Base-by-base conservation (phyloP, 2,888 invertebrate genomes). In the Thumatha senex region DNA sequence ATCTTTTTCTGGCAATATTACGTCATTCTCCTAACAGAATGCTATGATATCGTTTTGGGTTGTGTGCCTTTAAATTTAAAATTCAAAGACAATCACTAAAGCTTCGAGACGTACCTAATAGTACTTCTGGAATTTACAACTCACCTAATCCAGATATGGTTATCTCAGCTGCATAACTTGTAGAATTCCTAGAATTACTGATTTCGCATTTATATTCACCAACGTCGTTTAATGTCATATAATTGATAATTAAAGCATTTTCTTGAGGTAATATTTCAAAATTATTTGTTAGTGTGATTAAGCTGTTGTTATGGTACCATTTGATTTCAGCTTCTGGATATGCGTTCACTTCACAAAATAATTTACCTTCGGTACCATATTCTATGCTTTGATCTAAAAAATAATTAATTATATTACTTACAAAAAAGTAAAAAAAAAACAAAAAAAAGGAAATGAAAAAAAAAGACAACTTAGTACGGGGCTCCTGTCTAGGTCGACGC, bases 141-240 rank as follows among this genome's bases (percentile, higher is more conserved):
- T 77, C 70, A 88, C 89, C 89, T 52, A 90, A 59, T 29, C 88
- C 89, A 33, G 82, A 76, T 35, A 90, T 80, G 24, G 55, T 56
- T 1, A 89, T 69, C 0, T 40, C 24, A 7, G 83, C 84, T 0
- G 39, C 51, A 51, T 72, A 75, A 0, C 40, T 59, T 51, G 67
- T 63, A 0, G 29, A 58, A 45, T 80, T 69, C 0, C 70, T 66
- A 9, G 61, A 72, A 46, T 89, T 89, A 0, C 46, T 58, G 0
- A 76, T 67, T 56, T 76, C 70, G 53, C 89, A 90, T 40, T 59
- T 77, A 40, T 86, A 90, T 3, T 64, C 61, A 0, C 89, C 89
- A 0, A 74, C 59, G n/a, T 80, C 70, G 5, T 79, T 68, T 9
- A 84, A 42, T 7, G 60, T 67, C 84, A 89, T 86, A 8, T 78